Evolutionary conservation across 2,797 vertebrate species (phyloP).

Genomic region (Falco peregrinus): DNA sequence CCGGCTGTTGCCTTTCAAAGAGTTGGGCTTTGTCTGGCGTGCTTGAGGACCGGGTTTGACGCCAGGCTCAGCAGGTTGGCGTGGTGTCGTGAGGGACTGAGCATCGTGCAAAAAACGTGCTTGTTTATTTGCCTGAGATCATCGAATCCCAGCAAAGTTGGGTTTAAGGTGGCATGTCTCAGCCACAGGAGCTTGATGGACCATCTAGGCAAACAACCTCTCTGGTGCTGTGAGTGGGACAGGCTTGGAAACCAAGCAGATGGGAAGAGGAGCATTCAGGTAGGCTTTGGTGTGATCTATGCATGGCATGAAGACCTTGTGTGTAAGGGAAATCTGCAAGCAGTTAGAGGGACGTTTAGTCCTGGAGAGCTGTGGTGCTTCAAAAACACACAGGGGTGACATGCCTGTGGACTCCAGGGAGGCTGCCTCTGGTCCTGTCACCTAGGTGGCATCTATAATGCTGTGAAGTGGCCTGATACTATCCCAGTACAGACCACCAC

Average conservation of each 20-base stretch:
- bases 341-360: background rate
- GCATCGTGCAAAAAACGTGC: background rate
- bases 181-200: background rate
- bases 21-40: background rate
- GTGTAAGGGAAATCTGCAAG: background rate
- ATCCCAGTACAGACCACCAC: background rate
- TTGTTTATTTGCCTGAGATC: background rate
- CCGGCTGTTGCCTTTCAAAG: constrained; percentile 49
- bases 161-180: background rate
- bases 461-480: background rate
- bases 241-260: background rate
- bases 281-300: background rate
- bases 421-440: background rate
- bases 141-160: fast-evolving
- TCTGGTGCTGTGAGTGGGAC: background rate
- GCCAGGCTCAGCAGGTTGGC: background rate
- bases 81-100: fast-evolving
- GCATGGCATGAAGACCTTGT: background rate
- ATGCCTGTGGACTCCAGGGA: background rate
- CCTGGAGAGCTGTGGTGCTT: background rate
- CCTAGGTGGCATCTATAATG: background rate
- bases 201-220: background rate
- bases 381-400: background rate
- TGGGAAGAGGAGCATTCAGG: background rate
- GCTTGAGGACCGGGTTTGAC: background rate